phyloP scores from a whole-genome alignment of 2,888 invertebrate species.

The Conchocele bisecta region DNA sequence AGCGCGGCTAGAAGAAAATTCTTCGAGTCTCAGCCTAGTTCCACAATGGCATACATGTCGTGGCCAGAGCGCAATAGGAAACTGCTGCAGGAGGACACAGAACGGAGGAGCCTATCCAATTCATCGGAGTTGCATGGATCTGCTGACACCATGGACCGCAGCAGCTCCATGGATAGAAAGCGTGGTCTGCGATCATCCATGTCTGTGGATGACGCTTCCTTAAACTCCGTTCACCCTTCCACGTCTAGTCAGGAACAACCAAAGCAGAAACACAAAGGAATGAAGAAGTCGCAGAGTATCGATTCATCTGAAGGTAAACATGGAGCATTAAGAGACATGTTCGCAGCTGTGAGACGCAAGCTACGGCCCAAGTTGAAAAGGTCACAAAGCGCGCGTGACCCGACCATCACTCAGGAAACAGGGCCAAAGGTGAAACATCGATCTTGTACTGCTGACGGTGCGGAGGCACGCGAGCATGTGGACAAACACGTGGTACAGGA shows the following conservation, averaged over 20 bases:
- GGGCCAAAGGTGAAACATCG: neutral
- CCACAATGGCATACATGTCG: conserved; percentile 51
- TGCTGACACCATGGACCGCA: no score
- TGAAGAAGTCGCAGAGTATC: conserved; percentile 66
- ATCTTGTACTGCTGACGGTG: neutral
- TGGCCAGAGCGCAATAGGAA: conserved; percentile 64
- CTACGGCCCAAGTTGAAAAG: conserved; percentile 66
- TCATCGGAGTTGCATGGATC: conserved; percentile 40
- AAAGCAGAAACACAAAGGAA: conserved; percentile 59
- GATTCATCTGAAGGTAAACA: conserved; percentile 66
- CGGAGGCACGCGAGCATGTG: neutral
- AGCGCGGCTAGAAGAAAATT: conserved; percentile 70
- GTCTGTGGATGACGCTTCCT: conserved; percentile 53
- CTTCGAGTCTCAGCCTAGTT: conserved; percentile 62
- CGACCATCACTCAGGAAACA: conserved; percentile 27
- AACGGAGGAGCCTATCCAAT: conserved; percentile 45
- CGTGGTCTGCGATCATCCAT: conserved; percentile 45
- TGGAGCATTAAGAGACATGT: conserved; percentile 68
- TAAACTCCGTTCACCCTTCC: conserved; percentile 15
- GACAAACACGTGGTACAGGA: conserved; percentile 37
- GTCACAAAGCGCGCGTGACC: conserved; percentile 53
- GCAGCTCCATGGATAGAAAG: conserved; percentile 25
- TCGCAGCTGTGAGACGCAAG: conserved; percentile 71
- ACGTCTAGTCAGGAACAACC: neutral
- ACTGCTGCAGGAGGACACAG: conserved; percentile 39